Percentiles rank a stretch among this genome's conserved stretches.
Conservation (phyloP, 2,113 vertebrate genomes). For the Penelope pileata region DNA sequence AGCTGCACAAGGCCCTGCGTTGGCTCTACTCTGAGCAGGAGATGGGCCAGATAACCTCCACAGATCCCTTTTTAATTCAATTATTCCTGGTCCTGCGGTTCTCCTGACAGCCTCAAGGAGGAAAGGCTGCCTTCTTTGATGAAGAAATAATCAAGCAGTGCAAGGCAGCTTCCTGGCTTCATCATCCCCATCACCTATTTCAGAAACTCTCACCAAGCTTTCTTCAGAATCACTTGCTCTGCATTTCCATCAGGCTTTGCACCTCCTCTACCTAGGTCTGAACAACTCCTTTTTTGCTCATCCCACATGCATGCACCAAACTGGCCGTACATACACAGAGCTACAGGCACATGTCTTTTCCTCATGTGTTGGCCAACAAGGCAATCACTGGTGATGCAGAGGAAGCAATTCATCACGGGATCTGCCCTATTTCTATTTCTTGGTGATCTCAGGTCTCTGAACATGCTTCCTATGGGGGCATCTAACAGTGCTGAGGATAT, state of each 20-base stretch:
- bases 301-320: not conserved
- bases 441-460: not conserved
- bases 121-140: not conserved
- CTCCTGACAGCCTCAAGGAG: not conserved
- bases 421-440: not conserved
- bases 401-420: not conserved
- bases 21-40: not conserved
- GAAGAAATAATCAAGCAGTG: not conserved
- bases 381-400: not conserved
- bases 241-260: not conserved
- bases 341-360: not conserved
- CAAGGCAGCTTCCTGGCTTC: not conserved
- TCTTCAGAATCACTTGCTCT: not conserved
- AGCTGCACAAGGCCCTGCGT: not conserved
- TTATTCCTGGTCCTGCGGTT: not conserved
- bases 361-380: not conserved
- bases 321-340: not conserved
- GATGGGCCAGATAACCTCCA: not conserved
- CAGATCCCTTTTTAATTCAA: not conserved
- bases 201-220: not conserved
- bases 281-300: not conserved
- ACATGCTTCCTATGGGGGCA: not conserved
- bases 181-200: not conserved
- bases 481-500: not conserved
- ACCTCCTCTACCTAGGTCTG: not conserved